Percentiles rank a stretch among this genome's conserved stretches.
phyloP scores from a whole-genome alignment of 1,140 invertebrate genomes.

The Oreohelix idahoensis region DNA sequence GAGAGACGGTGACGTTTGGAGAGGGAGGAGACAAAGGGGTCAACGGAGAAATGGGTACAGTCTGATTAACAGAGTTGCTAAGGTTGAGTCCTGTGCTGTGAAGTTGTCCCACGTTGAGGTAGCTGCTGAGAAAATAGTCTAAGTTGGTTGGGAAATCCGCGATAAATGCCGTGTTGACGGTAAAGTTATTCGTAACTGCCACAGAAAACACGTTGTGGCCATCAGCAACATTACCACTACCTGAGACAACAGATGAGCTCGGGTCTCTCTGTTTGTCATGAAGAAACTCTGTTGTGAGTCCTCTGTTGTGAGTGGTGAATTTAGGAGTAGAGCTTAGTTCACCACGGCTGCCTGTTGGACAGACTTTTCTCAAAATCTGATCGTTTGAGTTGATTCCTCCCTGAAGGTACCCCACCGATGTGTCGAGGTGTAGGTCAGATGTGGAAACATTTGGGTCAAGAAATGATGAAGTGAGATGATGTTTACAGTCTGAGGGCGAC shows the following conservation, averaged over 20 bases:
- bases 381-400: background rate
- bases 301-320: background rate
- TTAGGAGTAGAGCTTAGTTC: background rate
- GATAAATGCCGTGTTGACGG: background rate
- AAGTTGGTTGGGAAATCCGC: background rate
- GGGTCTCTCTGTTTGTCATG: background rate
- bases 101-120: background rate
- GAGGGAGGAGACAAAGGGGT: constrained; percentile 13
- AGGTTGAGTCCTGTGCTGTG: background rate
- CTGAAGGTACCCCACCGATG: background rate
- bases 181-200: background rate
- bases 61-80: background rate
- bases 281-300: background rate
- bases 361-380: background rate
- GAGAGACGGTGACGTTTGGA: background rate
- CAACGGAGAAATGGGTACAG: background rate
- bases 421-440: background rate
- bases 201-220: background rate
- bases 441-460: background rate
- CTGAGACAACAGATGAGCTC: background rate
- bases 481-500: background rate
- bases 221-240: background rate
- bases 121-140: background rate
- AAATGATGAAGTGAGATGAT: background rate
- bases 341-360: background rate